phyloP scores from a whole-genome alignment of 2,113 vertebrate genomes.

The Podarcis cretensis region DNA sequence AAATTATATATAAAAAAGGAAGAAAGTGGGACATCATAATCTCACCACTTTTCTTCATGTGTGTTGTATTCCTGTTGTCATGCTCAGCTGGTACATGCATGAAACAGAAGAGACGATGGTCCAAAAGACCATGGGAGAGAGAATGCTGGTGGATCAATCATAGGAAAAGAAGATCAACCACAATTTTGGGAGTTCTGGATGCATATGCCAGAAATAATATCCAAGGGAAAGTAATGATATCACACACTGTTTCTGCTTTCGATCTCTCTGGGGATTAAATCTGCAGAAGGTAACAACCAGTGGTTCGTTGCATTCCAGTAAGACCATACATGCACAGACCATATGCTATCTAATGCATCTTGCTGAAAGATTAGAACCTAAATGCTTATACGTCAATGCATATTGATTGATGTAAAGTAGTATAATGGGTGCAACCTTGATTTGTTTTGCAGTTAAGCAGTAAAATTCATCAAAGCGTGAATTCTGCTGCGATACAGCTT shows the following conservation, averaged over 20 bases:
- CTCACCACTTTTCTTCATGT: too few relatives aligned
- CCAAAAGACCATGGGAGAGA: too few relatives aligned
- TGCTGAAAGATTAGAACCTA: not conserved
- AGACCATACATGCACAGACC: not conserved
- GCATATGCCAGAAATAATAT: not conserved
- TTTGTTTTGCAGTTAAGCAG: not conserved
- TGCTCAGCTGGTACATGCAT: too few relatives aligned
- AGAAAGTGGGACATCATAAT: too few relatives aligned
- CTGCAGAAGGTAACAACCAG: not conserved
- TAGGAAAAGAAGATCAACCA: too few relatives aligned
- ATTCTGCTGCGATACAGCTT: not conserved
- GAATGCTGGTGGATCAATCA: too few relatives aligned
- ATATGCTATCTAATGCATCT: rapidly evolving
- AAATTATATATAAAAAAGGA: too few relatives aligned
- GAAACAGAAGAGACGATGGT: too few relatives aligned
- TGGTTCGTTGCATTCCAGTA: not conserved
- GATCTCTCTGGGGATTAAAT: not conserved
- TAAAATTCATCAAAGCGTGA: constrained; percentile 8
- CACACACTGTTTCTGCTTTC: not conserved
- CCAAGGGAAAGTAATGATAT: not conserved
- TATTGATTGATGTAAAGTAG: not conserved
- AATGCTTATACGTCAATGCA: not conserved
- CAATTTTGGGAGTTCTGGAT: too few relatives aligned
- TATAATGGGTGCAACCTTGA: not conserved
- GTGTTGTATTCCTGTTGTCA: too few relatives aligned